Evolutionary conservation across 2,888 invertebrate genomes (phyloP).

Genomic region (Lithosia quadra): DNA sequence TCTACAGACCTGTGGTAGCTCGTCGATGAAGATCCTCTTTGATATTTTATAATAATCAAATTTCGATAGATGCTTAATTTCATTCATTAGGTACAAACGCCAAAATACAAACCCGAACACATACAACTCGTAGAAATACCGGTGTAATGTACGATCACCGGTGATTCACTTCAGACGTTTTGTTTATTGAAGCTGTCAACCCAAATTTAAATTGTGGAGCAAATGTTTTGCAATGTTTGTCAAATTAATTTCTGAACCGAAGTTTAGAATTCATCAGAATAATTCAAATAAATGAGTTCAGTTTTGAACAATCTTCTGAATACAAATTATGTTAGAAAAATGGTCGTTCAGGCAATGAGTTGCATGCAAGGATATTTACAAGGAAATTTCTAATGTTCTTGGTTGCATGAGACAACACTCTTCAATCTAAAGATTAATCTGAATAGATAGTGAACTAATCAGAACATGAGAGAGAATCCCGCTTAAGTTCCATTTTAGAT

Average conservation of each 20-base stretch:
- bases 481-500: neutral
- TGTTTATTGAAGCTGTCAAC: neutral
- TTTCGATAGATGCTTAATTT: neutral
- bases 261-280: neutral
- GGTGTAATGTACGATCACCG: neutral
- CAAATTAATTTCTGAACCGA: neutral
- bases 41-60: neutral
- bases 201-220: neutral
- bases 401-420: too few species aligned
- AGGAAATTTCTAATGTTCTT: too few species aligned
- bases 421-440: too few species aligned
- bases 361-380: too few species aligned
- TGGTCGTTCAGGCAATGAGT: neutral
- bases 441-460: neutral
- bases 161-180: neutral
- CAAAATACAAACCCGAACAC: too few species aligned
- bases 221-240: slow-evolving; percentile 4
- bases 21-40: too few species aligned
- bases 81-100: too few species aligned
- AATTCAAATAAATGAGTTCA: neutral
- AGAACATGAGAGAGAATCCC: neutral
- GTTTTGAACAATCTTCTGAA: neutral
- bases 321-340: neutral
- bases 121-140: neutral
- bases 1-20: too few species aligned